Percentiles rank a stretch among this genome's conserved stretches.
These are phyloP conservation scores for Actinernus sp. DNA, from an alignment of 92 coral and sea anemone genomes.

Conservation along the genomic window DNA sequence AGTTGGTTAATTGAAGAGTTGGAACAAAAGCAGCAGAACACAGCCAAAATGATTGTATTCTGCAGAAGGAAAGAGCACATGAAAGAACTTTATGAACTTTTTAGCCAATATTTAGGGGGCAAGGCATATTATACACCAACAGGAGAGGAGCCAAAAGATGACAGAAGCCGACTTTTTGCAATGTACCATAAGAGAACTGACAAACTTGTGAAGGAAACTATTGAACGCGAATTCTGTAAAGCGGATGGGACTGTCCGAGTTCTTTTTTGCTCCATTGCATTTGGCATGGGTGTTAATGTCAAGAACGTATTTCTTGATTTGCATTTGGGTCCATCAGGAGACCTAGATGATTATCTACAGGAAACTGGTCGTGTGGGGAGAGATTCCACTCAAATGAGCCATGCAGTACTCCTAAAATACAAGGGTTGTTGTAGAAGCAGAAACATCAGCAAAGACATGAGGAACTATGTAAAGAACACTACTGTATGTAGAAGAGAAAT, in stretches of 20 bases:
- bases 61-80: slow-evolving; percentile 38
- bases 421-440: slow-evolving; percentile 34
- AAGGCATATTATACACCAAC: slow-evolving; percentile 26
- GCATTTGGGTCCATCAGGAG: slow-evolving; percentile 65
- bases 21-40: slow-evolving; percentile 3
- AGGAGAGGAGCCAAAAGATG: slow-evolving; percentile 52
- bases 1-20: slow-evolving; percentile 41
- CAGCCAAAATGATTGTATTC: slow-evolving; percentile 45
- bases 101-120: slow-evolving; percentile 24
- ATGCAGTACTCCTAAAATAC: slow-evolving; percentile 63
- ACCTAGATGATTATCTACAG: slow-evolving; percentile 61
- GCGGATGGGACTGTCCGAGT: slow-evolving; percentile 52
- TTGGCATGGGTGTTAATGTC: slow-evolving; percentile 72
- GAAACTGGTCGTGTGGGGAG: slow-evolving; percentile 71
- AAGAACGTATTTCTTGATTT: slow-evolving; percentile 18
- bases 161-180: slow-evolving; percentile 47
- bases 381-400: slow-evolving; percentile 4
- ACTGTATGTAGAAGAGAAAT: slow-evolving; percentile 21
- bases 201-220: slow-evolving; percentile 33
- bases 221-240: slow-evolving; percentile 62
- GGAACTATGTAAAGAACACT: slow-evolving; percentile 30
- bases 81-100: slow-evolving; percentile 57
- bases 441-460: slow-evolving; percentile 52
- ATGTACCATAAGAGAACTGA: slow-evolving; percentile 62
- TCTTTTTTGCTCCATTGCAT: slow-evolving; percentile 55